Evolutionary conservation across 1,140 invertebrate genomes (phyloP).

Genomic region (Mizuhopecten yessoensis): DNA sequence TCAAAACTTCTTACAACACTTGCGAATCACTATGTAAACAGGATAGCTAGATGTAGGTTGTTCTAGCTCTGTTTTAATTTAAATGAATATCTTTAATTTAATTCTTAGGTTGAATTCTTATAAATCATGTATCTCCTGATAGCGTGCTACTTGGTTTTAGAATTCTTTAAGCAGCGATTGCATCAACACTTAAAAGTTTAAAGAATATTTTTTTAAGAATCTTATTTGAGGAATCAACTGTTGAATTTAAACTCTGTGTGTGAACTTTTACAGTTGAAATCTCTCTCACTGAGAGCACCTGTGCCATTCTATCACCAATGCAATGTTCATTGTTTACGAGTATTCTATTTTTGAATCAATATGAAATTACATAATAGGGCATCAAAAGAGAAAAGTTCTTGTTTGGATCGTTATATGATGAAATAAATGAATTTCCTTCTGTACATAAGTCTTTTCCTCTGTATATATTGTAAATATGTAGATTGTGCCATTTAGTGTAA

Average conservation of each 20-base stretch:
- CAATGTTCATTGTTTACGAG: neutral
- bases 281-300: neutral
- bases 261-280: neutral
- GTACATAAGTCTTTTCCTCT: neutral
- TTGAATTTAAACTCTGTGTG: neutral
- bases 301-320: neutral
- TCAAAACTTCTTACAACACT: too few relatives aligned
- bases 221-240: neutral
- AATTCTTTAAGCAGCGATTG: neutral
- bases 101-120: neutral
- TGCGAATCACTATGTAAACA: neutral
- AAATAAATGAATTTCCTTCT: neutral
- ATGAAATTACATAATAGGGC: neutral
- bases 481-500: neutral
- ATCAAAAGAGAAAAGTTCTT: neutral
- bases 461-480: constrained; percentile 40
- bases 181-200: neutral
- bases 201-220: neutral
- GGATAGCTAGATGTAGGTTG: neutral
- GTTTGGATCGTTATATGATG: neutral
- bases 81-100: neutral
- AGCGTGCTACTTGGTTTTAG: neutral
- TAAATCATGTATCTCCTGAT: neutral
- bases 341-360: constrained; percentile 26
- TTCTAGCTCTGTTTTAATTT: neutral